Evolutionary conservation across 2,113 vertebrate species (phyloP).

Genomic region (Neogobius melanostomus): DNA sequence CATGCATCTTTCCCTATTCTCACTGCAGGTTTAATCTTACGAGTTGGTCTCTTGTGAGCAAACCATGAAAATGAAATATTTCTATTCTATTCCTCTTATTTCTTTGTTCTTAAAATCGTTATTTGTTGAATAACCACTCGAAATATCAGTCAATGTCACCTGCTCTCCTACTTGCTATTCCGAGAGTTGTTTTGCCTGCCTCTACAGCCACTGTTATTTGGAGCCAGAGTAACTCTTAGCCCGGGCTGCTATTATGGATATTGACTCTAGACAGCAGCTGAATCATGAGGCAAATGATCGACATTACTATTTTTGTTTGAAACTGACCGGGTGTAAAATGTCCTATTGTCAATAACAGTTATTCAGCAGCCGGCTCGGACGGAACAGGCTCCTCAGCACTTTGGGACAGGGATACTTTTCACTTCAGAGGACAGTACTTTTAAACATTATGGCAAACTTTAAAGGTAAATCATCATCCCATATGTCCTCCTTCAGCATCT

Average conservation of each 20-base stretch:
- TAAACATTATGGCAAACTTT: neutral
- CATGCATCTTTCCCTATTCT: no score
- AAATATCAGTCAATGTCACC: neutral
- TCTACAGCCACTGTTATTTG: neutral
- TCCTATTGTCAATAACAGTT: neutral
- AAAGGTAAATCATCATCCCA: neutral
- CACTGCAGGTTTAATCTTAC: no score
- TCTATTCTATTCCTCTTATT: no score
- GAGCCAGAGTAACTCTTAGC: neutral
- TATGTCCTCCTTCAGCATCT: no score
- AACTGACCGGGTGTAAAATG: neutral
- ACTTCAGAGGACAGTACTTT: neutral
- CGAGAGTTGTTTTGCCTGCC: neutral
- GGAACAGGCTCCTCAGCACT: neutral
- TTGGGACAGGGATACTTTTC: neutral
- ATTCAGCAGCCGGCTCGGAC: neutral
- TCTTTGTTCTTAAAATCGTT: neutral
- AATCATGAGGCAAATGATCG: neutral
- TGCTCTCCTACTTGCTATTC: neutral
- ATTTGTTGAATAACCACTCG: neutral
- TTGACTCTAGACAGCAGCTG: neutral
- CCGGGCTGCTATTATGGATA: neutral
- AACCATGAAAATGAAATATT: no score
- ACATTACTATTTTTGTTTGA: conserved; percentile 1
- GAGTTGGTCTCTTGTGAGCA: no score